Evolutionary conservation across 2,113 vertebrate species (phyloP).

Genomic region (Agelaius phoeniceus): DNA sequence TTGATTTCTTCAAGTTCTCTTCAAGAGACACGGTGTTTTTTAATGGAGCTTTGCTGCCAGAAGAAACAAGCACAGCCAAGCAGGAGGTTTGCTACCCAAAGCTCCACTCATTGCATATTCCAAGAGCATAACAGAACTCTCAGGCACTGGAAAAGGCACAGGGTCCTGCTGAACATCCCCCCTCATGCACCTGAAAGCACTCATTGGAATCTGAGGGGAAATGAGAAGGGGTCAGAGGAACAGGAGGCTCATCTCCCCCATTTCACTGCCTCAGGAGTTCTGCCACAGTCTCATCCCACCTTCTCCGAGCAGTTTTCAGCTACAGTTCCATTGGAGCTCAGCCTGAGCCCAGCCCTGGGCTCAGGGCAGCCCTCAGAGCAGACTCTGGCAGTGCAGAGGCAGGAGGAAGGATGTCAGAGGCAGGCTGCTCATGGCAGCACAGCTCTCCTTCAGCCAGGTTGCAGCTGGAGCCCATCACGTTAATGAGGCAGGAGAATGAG

Average conservation of each 20-base stretch:
- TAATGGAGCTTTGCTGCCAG: background rate
- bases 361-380: background rate
- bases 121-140: background rate
- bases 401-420: background rate
- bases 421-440: background rate
- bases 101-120: background rate
- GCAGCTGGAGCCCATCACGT: slow-evolving; percentile 28
- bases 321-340: background rate
- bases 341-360: background rate
- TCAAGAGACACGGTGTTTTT: background rate
- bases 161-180: background rate
- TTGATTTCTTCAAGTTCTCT: background rate
- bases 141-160: background rate
- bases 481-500: slow-evolving; percentile 12
- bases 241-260: background rate
- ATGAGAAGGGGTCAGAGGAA: background rate
- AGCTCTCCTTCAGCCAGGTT: background rate
- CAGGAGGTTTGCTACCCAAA: background rate
- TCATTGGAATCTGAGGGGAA: background rate
- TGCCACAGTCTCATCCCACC: background rate
- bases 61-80: background rate
- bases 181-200: background rate
- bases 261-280: background rate
- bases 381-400: background rate
- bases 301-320: background rate